These are phyloP conservation scores for Bujurquina vittata DNA, from an alignment of 2,113 vertebrate genomes.

Conservation along the genomic window DNA sequence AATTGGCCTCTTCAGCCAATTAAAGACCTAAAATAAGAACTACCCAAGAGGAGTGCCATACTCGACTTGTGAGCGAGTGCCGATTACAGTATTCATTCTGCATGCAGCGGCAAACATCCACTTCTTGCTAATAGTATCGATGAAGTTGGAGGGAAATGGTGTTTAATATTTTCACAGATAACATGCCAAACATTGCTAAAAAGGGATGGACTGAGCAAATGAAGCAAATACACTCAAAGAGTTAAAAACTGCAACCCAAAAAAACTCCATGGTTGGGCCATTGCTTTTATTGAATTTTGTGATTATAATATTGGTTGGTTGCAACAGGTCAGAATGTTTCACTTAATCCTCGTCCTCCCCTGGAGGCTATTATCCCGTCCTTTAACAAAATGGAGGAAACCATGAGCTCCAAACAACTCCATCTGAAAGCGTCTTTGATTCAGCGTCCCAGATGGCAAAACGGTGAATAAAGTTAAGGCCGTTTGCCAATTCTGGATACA, in stretches of 20 bases:
- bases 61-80: background rate
- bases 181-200: background rate
- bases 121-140: background rate
- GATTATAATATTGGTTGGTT: background rate
- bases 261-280: background rate
- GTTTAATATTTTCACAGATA: background rate
- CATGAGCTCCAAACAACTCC: background rate
- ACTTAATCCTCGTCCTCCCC: background rate
- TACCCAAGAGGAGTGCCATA: background rate
- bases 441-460: constrained; percentile 16
- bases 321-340: background rate
- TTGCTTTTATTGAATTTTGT: background rate
- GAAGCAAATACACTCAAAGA: background rate
- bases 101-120: background rate
- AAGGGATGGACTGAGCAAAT: background rate
- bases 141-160: background rate
- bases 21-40: constrained; percentile 9
- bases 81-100: background rate
- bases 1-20: background rate
- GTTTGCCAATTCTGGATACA: constrained; percentile 24
- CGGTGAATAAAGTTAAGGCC: background rate
- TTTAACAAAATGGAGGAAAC: background rate
- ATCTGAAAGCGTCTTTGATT: background rate
- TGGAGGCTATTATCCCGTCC: background rate
- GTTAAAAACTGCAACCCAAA: accelerated